phyloP scores from a whole-genome alignment of 2,113 vertebrate genomes.

The Nesospiza acunhae region DNA sequence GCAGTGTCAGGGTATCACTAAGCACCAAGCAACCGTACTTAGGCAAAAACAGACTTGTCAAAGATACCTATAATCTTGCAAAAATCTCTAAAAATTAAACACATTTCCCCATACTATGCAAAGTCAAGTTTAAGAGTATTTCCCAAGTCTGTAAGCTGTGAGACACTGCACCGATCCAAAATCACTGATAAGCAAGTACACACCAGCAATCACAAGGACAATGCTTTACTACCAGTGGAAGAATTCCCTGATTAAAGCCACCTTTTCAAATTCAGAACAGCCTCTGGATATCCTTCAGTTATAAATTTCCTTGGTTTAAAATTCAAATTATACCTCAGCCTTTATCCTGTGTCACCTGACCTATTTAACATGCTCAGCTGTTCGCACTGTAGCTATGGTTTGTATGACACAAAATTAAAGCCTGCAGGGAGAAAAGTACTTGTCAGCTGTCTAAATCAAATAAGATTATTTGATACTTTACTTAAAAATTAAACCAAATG shows the following conservation, averaged over 20 bases:
- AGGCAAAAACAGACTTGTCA: not conserved
- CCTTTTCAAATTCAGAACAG: not conserved
- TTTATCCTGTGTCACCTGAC: not conserved
- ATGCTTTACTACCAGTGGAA: not conserved
- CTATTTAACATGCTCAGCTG: not conserved
- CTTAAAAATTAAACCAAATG: not conserved
- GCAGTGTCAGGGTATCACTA: not conserved
- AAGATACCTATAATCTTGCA: not conserved
- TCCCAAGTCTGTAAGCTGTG: not conserved
- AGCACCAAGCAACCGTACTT: not conserved
- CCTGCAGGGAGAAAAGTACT: not conserved
- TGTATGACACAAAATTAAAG: constrained; percentile 12
- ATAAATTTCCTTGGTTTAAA: not conserved
- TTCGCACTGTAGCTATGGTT: not conserved
- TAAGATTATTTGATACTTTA: not conserved
- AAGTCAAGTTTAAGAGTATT: not conserved
- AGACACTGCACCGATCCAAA: not conserved
- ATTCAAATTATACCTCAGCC: not conserved
- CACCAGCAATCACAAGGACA: not conserved
- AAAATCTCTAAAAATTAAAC: not conserved
- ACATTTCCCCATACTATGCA: not conserved
- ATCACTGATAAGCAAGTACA: not conserved
- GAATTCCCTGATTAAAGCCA: not conserved
- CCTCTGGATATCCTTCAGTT: not conserved
- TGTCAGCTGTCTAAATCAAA: not conserved